phyloP scores from a whole-genome alignment of 2,113 vertebrate species.

The Anolis sagrei region DNA sequence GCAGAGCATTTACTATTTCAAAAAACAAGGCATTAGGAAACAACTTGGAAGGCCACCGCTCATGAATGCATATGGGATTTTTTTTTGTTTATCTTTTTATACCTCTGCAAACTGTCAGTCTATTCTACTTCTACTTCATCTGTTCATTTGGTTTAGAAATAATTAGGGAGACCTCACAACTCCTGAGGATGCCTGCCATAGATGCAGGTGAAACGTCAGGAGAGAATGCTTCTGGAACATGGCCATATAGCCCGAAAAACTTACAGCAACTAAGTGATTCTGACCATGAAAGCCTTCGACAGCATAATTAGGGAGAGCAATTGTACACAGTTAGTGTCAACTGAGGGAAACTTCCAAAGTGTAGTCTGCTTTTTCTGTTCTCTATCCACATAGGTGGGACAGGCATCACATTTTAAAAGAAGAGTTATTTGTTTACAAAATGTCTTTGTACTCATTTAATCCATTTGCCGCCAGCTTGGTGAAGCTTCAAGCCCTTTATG shows the following conservation, averaged over 20 bases:
- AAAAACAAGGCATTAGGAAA: neutral
- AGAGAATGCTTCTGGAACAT: no score
- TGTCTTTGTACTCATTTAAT: neutral
- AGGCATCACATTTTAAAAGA: neutral
- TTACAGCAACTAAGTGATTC: no score
- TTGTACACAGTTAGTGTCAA: neutral
- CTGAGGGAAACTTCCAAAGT: accelerated
- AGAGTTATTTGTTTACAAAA: neutral
- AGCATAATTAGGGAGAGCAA: neutral
- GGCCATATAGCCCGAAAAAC: no score
- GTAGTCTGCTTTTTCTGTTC: neutral
- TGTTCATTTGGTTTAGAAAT: conserved; percentile 25
- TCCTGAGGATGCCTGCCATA: no score
- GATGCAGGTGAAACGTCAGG: no score
- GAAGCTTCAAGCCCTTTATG: neutral
- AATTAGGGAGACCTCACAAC: no score
- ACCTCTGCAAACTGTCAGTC: conserved; percentile 23
- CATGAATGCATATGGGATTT: neutral
- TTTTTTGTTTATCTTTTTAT: conserved; percentile 1
- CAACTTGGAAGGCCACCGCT: neutral
- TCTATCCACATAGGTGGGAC: neutral
- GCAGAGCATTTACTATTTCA: neutral
- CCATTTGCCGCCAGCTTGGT: neutral
- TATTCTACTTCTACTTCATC: neutral
- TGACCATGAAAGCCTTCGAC: no score